Evolutionary conservation across 92 coral and sea anemone species (phyloP), one percentile per base, ranked within the genome.

Genomic region (Palythoa grandis): DNA sequence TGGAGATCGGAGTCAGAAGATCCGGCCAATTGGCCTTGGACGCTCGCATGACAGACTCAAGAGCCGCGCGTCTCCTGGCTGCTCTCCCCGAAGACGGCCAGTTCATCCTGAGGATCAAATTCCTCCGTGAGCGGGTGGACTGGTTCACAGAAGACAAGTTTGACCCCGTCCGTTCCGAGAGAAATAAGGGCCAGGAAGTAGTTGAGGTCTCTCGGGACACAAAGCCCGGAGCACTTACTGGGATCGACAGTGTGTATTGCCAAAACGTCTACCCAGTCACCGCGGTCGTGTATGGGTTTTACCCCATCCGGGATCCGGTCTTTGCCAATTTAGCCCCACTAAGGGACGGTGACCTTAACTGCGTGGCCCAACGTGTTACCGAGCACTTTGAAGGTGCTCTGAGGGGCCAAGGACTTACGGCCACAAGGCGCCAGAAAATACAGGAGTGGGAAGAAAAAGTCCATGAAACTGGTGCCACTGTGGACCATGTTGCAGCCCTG

Each of bases 281-380:
- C 19, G 50, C 70, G 3, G 83, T 77, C 15, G 35, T 77, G 0
- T 22, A 77, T 54, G 67, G 68, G 11, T n/a, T 77, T 1, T 77
- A 77, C 11, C 47, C 2, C 50, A 15, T 77, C 8, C 10, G 25
- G 0, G 37, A 77, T 3, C 83, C 70, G 3, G 16, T 54, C 0
- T 1, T 2, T 1, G 0, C 22, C 3, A 53, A 73, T 12, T 20
- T 82, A 3, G 16, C 4, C 0, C 79, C 87, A 0, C 0, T 70
- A 79, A n/a, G 70, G 1, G 79, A 70, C 3, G 87, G 79, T 9
- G 87, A 50, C 48, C 79, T 83, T 9, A 83, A 83, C 79, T 83
- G 79, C 16, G 87, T 83, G 5, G 69, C 87, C 13, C 69, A 69
- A 17, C 20, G 79, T 0, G 79, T 83, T 65, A 53, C 50, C 54